A percentile compares a stretch with the other conserved stretches of the same genome.
Evolutionary conservation across 2,113 vertebrate genomes (phyloP).

Genomic region (Callospermophilus lateralis): DNA sequence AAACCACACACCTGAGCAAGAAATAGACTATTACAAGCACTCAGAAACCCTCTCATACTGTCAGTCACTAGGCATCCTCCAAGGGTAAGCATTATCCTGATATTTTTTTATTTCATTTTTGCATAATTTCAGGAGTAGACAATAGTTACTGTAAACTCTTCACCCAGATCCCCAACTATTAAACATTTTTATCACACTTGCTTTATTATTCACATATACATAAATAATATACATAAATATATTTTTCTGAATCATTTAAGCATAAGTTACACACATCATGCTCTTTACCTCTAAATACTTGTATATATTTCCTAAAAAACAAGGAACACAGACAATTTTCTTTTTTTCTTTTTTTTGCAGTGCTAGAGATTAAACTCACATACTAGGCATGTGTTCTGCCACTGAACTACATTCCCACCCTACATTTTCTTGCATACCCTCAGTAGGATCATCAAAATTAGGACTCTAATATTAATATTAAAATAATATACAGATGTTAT

Average conservation of each 20-base stretch:
- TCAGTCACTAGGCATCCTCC: not conserved
- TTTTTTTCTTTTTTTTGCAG: not conserved
- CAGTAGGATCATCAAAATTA: conserved; percentile 33
- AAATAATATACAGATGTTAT: not conserved
- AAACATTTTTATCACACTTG: conserved; percentile 53
- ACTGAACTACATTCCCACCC: not conserved
- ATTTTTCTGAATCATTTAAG: conserved; percentile 49
- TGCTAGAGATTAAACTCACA: not conserved
- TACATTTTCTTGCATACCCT: conserved; percentile 9
- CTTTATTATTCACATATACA: conserved; percentile 12
- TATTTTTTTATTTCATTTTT: conserved; percentile 42
- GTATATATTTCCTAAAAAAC: not conserved
- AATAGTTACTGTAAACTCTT: conserved; percentile 21
- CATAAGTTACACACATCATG: not conserved
- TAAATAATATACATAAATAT: not conserved
- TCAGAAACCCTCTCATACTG: not conserved
- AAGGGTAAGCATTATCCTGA: not conserved
- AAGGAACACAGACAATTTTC: not conserved
- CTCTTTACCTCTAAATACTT: conserved; percentile 29
- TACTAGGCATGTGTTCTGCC: not conserved
- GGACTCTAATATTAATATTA: conserved; percentile 34
- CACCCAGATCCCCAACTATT: not conserved
- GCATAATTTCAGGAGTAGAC: conserved; percentile 42
- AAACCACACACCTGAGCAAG: not conserved
- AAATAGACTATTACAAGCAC: not conserved